Conservation (phyloP, 1,140 invertebrate genomes). For the Polypedilum vanderplanki region DNA sequence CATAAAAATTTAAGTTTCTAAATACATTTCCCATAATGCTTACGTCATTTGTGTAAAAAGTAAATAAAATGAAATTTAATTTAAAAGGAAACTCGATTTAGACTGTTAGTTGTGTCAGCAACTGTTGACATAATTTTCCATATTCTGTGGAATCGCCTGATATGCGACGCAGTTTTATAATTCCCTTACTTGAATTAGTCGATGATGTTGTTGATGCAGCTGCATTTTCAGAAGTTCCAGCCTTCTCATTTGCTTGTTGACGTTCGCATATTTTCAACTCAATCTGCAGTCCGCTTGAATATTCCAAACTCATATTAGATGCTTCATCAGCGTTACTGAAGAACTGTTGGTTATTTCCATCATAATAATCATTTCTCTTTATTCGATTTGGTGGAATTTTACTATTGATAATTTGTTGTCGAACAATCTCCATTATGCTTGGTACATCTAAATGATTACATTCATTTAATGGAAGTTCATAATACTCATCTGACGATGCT, state of each 20-base stretch:
- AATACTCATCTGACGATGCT: constrained; percentile 48
- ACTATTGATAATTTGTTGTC: constrained; percentile 66
- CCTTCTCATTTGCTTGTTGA: constrained; percentile 40
- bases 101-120: constrained; percentile 80
- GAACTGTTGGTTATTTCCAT: constrained; percentile 31
- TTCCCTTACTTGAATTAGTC: constrained; percentile 52
- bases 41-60: constrained; percentile 32
- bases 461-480: constrained; percentile 66
- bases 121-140: constrained; percentile 80
- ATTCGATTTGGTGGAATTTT: constrained; percentile 69
- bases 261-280: constrained; percentile 76
- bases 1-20: too few relatives aligned
- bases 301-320: constrained; percentile 61
- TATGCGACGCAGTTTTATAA: constrained; percentile 77
- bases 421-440: constrained; percentile 73
- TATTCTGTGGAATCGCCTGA: constrained; percentile 87
- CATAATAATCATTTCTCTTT: constrained; percentile 44
- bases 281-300: constrained; percentile 79
- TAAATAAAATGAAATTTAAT: constrained; percentile 25
- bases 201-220: too few relatives aligned
- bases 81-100: constrained; percentile 37
- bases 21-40: not conserved
- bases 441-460: constrained; percentile 69
- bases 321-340: constrained; percentile 39
- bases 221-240: constrained; percentile 43